phyloP scores from a whole-genome alignment of 2,888 invertebrate genomes.

The Drosophila incognita region DNA sequence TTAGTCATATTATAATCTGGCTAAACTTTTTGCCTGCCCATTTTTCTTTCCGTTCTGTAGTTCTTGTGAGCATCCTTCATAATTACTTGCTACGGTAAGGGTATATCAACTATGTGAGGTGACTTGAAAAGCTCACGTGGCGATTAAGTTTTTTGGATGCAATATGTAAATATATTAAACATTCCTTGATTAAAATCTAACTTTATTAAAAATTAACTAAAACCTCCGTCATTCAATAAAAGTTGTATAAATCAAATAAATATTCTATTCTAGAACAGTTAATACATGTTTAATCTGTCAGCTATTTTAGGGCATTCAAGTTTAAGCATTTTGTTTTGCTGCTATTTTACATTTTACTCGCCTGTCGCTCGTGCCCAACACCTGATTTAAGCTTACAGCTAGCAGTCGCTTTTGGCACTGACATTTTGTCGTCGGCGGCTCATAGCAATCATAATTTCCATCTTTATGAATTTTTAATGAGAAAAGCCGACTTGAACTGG shows the following conservation, averaged over 20 bases:
- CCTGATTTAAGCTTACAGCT: conserved; percentile 22
- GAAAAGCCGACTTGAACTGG: conserved; percentile 61
- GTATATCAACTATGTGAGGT: conserved; percentile 3
- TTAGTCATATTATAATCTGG: conserved; percentile 63
- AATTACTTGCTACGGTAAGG: background rate
- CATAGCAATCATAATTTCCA: conserved; percentile 81
- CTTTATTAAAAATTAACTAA: too few relatives aligned
- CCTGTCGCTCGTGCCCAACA: conserved; percentile 3
- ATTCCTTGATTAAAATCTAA: background rate
- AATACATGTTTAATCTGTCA: background rate
- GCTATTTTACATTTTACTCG: background rate
- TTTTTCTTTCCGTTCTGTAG: conserved; percentile 10
- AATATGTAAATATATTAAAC: background rate
- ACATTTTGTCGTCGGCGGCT: conserved; percentile 76
- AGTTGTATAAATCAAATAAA: background rate
- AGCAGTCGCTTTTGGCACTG: conserved; percentile 54
- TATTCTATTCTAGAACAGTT: background rate
- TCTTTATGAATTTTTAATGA: conserved; percentile 81
- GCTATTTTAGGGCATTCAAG: background rate
- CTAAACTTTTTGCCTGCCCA: conserved; percentile 31
- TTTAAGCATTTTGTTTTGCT: background rate
- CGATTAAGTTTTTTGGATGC: too few relatives aligned
- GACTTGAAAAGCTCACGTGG: background rate
- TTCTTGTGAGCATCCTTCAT: conserved; percentile 34
- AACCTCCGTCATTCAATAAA: background rate